Evolutionary conservation across 2,113 vertebrate genomes (phyloP).

Genomic region (Microtus ochrogaster): DNA sequence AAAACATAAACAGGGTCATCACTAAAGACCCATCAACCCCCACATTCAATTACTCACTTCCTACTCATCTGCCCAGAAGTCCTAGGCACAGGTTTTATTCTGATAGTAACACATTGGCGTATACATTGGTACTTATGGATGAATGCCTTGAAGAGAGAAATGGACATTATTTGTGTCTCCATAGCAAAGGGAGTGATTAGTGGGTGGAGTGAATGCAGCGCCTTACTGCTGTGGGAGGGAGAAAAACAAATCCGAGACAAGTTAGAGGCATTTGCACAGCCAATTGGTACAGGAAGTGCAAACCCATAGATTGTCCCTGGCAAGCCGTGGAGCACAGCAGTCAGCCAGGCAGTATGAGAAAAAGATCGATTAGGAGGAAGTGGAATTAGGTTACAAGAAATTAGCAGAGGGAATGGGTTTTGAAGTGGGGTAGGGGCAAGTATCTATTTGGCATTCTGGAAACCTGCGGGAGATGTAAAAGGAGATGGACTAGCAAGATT

Average conservation of each 20-base stretch:
- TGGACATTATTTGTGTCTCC: background rate
- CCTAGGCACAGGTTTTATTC: background rate
- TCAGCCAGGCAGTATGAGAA: background rate
- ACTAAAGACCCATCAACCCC: background rate
- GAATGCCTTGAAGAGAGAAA: background rate
- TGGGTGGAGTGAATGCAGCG: background rate
- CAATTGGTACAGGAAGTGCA: background rate
- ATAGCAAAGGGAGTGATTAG: background rate
- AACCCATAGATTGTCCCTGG: background rate
- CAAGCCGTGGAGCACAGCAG: background rate
- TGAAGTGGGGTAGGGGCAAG: background rate
- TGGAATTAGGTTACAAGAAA: constrained; percentile 45
- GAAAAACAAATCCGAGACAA: background rate
- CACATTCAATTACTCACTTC: background rate
- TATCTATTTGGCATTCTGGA: constrained; percentile 50
- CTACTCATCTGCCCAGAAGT: background rate
- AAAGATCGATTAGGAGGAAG: constrained; percentile 35
- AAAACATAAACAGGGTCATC: constrained; percentile 6
- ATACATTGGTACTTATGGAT: background rate
- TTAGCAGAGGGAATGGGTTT: background rate
- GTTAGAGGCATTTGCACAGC: background rate
- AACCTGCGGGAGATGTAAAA: background rate
- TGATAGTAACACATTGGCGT: background rate
- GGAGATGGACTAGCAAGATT: constrained; percentile 5
- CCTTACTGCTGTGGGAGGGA: constrained; percentile 11